These are phyloP conservation scores for Chaetorhynchus papuensis DNA, from an alignment of 2,113 vertebrate genomes.

Conservation along the genomic window DNA sequence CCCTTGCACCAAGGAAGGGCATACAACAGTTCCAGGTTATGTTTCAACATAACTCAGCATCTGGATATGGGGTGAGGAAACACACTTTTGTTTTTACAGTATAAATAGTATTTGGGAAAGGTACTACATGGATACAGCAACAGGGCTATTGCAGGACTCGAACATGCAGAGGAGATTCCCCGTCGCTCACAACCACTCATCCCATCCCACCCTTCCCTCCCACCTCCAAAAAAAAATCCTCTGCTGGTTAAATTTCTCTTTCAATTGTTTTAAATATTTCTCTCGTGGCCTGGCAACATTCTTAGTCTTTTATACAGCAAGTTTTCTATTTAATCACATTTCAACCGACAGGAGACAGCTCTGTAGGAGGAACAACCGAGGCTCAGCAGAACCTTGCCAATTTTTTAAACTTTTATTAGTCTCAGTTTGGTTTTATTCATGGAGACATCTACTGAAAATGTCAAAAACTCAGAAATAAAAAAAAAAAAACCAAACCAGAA, in stretches of 20 bases:
- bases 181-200: background rate
- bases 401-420: background rate
- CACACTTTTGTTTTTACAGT: conserved; percentile 54
- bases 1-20: background rate
- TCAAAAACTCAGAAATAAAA: background rate
- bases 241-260: conserved; percentile 9
- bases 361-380: background rate
- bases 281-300: background rate
- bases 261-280: background rate
- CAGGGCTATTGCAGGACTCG: background rate
- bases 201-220: background rate
- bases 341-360: background rate
- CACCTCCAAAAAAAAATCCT: background rate
- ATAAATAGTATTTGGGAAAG: conserved; percentile 52
- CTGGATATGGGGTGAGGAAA: background rate
- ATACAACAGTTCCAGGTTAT: conserved; percentile 19
- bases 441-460: background rate
- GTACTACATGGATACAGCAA: conserved; percentile 26
- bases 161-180: conserved; percentile 52
- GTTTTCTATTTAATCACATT: background rate
- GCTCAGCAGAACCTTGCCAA: background rate
- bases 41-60: background rate
- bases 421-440: background rate
- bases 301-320: background rate
- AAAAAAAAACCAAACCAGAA: background rate